These are phyloP conservation scores for Pandemis heparana DNA, from an alignment of 2,888 invertebrate species.

Conservation along the genomic window DNA sequence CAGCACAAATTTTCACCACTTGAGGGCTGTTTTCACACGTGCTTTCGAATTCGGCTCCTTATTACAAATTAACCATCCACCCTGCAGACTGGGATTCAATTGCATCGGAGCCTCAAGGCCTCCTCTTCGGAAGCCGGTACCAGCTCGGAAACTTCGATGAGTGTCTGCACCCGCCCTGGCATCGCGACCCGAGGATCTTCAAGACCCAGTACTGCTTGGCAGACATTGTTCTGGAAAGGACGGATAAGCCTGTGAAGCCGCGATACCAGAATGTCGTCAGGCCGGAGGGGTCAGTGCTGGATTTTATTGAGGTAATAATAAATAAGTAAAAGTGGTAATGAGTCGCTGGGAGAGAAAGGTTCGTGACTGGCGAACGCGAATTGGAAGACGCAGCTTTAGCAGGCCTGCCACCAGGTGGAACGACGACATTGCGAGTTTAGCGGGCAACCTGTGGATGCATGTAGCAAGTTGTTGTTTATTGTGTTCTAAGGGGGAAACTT, in stretches of 20 bases:
- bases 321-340: too few species aligned
- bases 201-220: constrained; percentile 80
- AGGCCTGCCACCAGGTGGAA: too few species aligned
- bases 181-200: constrained; percentile 60
- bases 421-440: too few species aligned
- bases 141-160: constrained; percentile 88
- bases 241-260: constrained; percentile 59
- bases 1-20: too few species aligned
- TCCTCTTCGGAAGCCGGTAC: constrained; percentile 83
- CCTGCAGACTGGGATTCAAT: constrained; percentile 87
- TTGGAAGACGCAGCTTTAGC: too few species aligned
- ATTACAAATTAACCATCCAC: not conserved
- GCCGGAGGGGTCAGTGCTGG: constrained; percentile 76
- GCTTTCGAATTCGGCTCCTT: not conserved
- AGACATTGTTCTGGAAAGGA: constrained; percentile 73
- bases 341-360: too few species aligned
- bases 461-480: too few species aligned
- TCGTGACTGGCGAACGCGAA: too few species aligned
- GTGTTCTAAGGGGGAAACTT: too few species aligned
- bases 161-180: constrained; percentile 77
- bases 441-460: too few species aligned
- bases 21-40: too few species aligned
- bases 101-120: constrained; percentile 84
- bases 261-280: constrained; percentile 57
- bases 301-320: constrained; percentile 72